phyloP scores from a whole-genome alignment of 2,888 invertebrate genomes.

The Melitaea athalia region DNA sequence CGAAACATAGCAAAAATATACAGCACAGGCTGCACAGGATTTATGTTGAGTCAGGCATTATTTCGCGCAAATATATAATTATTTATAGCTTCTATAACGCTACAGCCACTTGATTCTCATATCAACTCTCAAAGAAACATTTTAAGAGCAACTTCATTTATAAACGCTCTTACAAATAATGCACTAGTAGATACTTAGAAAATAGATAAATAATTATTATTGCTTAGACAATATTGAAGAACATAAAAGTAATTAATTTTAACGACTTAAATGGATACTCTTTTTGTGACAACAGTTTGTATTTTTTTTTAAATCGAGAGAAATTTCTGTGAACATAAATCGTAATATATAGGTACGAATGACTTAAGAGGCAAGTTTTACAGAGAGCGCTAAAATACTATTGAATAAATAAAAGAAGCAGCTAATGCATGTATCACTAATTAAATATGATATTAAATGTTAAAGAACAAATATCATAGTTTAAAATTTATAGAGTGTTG shows the following conservation, averaged over 20 bases:
- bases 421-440: conserved; percentile 10
- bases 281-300: no score
- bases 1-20: conserved; percentile 17
- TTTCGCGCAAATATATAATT: conserved; percentile 18
- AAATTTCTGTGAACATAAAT: background rate
- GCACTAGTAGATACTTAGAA: conserved; percentile 9
- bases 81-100: conserved; percentile 16
- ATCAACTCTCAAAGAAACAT: conserved; percentile 28
- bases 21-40: background rate
- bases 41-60: conserved; percentile 20
- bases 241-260: background rate
- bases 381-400: background rate
- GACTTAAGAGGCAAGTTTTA: background rate
- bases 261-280: background rate
- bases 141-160: conserved; percentile 27
- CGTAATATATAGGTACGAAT: background rate
- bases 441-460: no score
- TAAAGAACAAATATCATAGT: conserved; percentile 19
- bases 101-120: conserved; percentile 30
- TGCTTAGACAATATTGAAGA: background rate
- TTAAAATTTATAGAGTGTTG: conserved; percentile 35
- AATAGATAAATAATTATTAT: background rate
- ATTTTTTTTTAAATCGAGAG: background rate
- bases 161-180: conserved; percentile 18
- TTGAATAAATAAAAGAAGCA: background rate